Percentiles rank a stretch among this genome's conserved stretches.
phyloP scores from a whole-genome alignment of 1,140 invertebrate species.

The Dendroctonus ponderosae region DNA sequence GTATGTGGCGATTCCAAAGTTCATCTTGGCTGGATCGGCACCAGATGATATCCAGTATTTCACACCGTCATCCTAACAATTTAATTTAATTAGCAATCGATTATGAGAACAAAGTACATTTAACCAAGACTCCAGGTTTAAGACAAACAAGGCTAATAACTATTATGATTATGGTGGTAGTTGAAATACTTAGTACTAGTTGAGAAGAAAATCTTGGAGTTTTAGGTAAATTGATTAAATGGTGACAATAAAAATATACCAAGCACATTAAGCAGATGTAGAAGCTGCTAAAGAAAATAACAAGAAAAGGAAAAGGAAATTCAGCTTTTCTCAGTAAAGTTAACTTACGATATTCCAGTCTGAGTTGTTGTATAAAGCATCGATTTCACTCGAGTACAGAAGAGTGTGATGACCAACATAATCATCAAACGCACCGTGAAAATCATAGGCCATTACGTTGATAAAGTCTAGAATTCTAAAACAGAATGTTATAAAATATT shows the following conservation, averaged over 20 bases:
- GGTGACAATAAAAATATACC: no score
- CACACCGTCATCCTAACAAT: slow-evolving; percentile 38
- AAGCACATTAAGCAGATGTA: no score
- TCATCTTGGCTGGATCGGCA: slow-evolving; percentile 59
- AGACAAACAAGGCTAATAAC: not conserved
- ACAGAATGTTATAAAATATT: no score
- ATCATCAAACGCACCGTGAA: slow-evolving; percentile 64
- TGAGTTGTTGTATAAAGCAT: slow-evolving; percentile 37
- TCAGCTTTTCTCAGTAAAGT: no score
- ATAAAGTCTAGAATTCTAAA: slow-evolving; percentile 63
- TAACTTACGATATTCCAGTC: slow-evolving; percentile 49
- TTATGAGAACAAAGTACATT: no score
- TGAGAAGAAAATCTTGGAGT: no score
- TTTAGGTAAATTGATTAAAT: no score
- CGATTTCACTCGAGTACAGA: slow-evolving; percentile 53
- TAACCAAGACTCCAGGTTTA: not conserved
- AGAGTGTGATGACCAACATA: slow-evolving; percentile 60
- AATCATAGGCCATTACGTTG: slow-evolving; percentile 69
- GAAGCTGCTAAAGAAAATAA: no score
- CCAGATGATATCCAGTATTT: slow-evolving; percentile 48
- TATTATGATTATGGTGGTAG: not conserved
- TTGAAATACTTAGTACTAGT: no score
- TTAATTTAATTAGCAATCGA: not conserved
- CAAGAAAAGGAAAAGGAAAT: no score
- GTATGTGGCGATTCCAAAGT: slow-evolving; percentile 66